Base-by-base conservation (phyloP, 2,113 vertebrate genomes). In the Pterocles gutturalis region DNA sequence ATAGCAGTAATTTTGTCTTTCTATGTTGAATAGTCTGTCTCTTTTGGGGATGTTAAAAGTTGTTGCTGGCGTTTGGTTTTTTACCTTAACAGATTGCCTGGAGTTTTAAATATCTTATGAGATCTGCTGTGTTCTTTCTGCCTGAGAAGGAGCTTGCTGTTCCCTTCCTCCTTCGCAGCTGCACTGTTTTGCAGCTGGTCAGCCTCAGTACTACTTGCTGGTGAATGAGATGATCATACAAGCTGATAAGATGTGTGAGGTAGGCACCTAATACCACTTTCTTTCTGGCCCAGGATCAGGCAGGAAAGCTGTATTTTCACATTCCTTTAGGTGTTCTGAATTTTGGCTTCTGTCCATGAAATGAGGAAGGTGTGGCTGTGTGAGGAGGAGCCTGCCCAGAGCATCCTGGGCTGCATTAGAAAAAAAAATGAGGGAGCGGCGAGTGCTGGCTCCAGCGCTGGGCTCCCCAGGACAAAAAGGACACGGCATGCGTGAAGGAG, bases 41-140 rank as follows among this genome's bases (percentile, higher is more conserved):
- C 90, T 93, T 81, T 24, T 81, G 94, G 65, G 80, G 33, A 57
- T 51, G 43, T 54, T 95, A 53, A 64, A 93, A 83, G 19, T 86
- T 88, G 28, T 78, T 92, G 51, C 43, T 67, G 31, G 29, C 41
- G 24, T 81, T 95, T 78, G 26, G 1, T 45, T 87, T 92, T 95
- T 95, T 72, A 84, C 29, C 67, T 79, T 65, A 72, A 78, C 58
- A 76, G 78, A 61, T 95, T 0, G 0, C 31, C 29, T 61, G 46
- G 53, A 84, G 29, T 87, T 93, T 79, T 89, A 82, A 95, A 57
- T 87, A 60, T 64, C 87, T 94, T 78, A 64, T 3, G 61, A 89
- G 36, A 45, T 20, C 33, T 64, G 5, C 41, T 76, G 11, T 53
- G 36, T 53, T n/a, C 28, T 91, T 65, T 84, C 69, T 78, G 60